These are phyloP conservation scores for Dendrocincla tyrannina DNA, from an alignment of 2,797 vertebrate species.

Conservation along the genomic window DNA sequence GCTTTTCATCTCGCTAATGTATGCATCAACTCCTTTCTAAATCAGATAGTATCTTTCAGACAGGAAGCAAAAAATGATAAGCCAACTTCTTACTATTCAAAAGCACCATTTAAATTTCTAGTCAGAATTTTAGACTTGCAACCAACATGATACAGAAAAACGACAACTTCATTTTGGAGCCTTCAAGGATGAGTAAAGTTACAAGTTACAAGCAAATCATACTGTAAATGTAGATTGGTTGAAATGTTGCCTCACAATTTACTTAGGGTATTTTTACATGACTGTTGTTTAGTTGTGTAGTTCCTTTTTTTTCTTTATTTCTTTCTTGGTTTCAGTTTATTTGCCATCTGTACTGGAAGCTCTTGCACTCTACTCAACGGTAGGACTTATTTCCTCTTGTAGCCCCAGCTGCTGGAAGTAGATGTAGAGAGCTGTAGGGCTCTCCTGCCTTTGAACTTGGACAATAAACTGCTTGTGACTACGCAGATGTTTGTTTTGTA, in stretches of 20 bases:
- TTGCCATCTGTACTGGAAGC: neutral
- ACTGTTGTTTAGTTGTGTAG: neutral
- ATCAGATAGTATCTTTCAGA: neutral
- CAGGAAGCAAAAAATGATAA: neutral
- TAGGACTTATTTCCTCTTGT: neutral
- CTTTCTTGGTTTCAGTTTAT: neutral
- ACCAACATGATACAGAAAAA: neutral
- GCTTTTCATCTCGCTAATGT: constrained; percentile 63
- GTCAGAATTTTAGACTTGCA: neutral
- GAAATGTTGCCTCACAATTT: neutral
- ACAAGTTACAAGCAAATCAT: neutral
- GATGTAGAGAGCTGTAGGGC: neutral
- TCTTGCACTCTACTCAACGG: neutral
- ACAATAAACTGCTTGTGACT: neutral
- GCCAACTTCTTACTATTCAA: neutral
- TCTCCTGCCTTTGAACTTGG: constrained; percentile 10
- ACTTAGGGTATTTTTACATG: neutral
- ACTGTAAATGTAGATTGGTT: neutral
- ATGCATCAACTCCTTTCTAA: constrained; percentile 20
- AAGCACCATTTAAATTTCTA: neutral
- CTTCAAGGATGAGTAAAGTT: neutral
- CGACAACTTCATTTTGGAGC: neutral
- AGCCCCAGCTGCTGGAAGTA: constrained; percentile 14
- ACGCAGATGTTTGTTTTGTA: neutral
- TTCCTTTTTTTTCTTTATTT: neutral